Conservation (phyloP, 1,140 invertebrate species). For the Bradysia coprophila region DNA sequence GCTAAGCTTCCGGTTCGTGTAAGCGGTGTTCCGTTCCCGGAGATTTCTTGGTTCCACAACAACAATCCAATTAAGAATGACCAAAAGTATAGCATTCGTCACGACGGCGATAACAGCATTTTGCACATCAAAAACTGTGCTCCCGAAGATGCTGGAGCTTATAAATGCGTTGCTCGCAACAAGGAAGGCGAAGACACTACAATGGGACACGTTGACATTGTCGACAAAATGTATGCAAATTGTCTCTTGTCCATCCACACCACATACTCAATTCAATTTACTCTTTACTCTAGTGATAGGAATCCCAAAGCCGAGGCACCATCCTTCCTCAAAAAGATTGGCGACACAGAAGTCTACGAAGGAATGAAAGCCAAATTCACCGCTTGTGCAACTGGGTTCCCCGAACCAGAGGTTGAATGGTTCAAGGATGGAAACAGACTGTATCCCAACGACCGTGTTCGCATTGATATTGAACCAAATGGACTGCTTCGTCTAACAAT, state of each 20-base stretch:
- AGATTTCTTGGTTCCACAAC: constrained; percentile 70
- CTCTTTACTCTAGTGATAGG: constrained; percentile 33
- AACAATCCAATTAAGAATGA: constrained; percentile 41
- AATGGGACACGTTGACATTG: constrained; percentile 50
- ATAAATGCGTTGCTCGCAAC: constrained; percentile 62
- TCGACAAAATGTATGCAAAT: constrained; percentile 58
- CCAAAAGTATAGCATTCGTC: constrained; percentile 57
- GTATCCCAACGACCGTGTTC: constrained; percentile 58
- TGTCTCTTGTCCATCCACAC: neutral
- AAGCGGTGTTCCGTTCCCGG: constrained; percentile 69
- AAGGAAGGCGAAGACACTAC: constrained; percentile 61
- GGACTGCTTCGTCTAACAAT: constrained; percentile 60
- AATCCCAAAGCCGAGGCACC: constrained; percentile 62
- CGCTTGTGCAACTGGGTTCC: constrained; percentile 61
- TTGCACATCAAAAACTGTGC: constrained; percentile 52
- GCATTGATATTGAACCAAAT: constrained; percentile 56
- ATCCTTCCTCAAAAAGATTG: constrained; percentile 73
- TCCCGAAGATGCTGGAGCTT: constrained; percentile 47
- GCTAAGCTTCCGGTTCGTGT: constrained; percentile 68
- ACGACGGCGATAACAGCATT: constrained; percentile 58
- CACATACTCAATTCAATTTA: constrained; percentile 5
- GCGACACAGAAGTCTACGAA: constrained; percentile 70
- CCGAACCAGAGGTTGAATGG: constrained; percentile 74
- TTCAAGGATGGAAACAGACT: constrained; percentile 61
- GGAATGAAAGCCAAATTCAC: constrained; percentile 84